These are phyloP conservation scores for Colostygia pectinataria DNA, from an alignment of 2,888 invertebrate species.

Conservation along the genomic window DNA sequence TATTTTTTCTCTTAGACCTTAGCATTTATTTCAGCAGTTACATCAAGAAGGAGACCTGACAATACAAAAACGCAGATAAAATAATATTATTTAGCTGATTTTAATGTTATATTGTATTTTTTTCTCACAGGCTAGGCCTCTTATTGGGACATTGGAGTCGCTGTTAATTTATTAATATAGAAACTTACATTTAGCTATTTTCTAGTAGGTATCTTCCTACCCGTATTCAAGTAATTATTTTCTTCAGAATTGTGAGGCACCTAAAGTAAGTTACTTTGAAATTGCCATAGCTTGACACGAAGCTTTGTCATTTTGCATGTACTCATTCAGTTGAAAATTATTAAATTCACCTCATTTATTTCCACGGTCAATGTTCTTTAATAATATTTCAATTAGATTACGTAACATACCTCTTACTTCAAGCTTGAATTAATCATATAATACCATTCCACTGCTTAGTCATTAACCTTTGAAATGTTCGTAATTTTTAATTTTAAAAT, in stretches of 20 bases:
- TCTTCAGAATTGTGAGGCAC: slow-evolving; percentile 36
- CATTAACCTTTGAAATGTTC: slow-evolving; percentile 40
- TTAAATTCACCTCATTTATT: slow-evolving; percentile 16
- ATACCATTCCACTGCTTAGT: slow-evolving; percentile 33
- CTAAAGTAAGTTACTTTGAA: slow-evolving; percentile 36
- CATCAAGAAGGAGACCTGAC: neutral
- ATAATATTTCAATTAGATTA: slow-evolving; percentile 16
- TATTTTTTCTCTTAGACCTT: slow-evolving; percentile 20
- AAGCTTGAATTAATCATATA: slow-evolving; percentile 20
- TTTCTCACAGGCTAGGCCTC: neutral
- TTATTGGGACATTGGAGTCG: neutral
- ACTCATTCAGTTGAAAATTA: slow-evolving; percentile 1
- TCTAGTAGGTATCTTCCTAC: neutral
- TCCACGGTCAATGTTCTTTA: slow-evolving; percentile 11
- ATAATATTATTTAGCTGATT: neutral
- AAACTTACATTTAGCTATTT: slow-evolving; percentile 1
- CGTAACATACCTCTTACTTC: slow-evolving; percentile 6
- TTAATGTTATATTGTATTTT: slow-evolving; percentile 1
- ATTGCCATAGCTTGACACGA: slow-evolving; percentile 27
- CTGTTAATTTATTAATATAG: neutral
- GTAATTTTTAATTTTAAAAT: slow-evolving; percentile 21
- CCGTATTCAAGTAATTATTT: slow-evolving; percentile 23
- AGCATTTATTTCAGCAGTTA: slow-evolving; percentile 23
- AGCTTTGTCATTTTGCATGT: slow-evolving; percentile 31
- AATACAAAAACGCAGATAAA: neutral